Evolutionary conservation across 2,113 vertebrate species (phyloP), one percentile per base, ranked within the genome.

Genomic region (Amazona guildingii): DNA sequence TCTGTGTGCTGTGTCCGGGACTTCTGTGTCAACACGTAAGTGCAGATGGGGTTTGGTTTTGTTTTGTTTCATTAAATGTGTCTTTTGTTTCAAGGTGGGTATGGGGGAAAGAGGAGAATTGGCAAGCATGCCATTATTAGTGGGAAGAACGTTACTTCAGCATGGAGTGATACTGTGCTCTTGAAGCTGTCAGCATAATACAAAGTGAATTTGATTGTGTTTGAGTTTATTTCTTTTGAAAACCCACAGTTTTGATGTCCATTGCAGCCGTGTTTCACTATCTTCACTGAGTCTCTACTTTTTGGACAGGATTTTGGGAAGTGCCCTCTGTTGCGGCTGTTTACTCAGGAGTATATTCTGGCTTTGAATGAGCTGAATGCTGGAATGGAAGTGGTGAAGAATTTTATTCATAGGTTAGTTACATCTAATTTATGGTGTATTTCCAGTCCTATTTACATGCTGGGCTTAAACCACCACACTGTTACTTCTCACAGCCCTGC

Each of bases 331-430:
- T 98, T 99, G 97, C 98, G 99, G 92, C 99, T 99, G 80, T 99
- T 99, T 97, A 99, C 99, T 97, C 99, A 99, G 98, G 99, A 99
- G 99, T 99, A 99, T 95, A 99, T 99, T 97, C 98, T 99, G 91
- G 99, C 99, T 94, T 98, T 99, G 96, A 99, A 99, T 24, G 99
- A 99, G 96, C 98, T 99, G 72, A 99, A 99, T 13, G 99, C 98
- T 9, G 99, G 99, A 77, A 99, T 99, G 99, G 99, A 99, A 90
- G 99, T 99, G 72, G 99, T 99, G 87, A 99, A 99, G 98, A 99
- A 99, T 96, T 99, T 99, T 75, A 98, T 99, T 93, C 99, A 99
- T 97, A 99, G 99, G 99, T 99, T 82, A 95, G 98, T 97, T 83
- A 28, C 46, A 7, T 75, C 81, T 90, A 11, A 68, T 89, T 86